Percentiles rank a stretch among this genome's conserved stretches.
phyloP scores from a whole-genome alignment of 2,888 invertebrate species.

The Cistogaster globosa region DNA sequence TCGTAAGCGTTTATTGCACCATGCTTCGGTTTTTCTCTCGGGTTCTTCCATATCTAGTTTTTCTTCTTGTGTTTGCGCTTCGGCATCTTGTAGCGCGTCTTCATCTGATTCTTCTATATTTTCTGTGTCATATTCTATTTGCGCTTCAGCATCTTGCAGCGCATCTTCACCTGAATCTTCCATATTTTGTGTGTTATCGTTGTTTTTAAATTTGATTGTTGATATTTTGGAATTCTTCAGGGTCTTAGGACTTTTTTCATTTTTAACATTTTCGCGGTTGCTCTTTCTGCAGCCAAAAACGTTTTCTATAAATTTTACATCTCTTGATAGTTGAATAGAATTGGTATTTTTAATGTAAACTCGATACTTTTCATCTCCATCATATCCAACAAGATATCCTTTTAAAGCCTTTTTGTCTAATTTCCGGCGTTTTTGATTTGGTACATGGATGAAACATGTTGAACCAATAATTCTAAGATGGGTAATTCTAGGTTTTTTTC shows the following conservation, averaged over 20 bases:
- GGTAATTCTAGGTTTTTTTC: constrained; percentile 38
- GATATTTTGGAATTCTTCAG: neutral
- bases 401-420: too few species aligned
- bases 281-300: neutral
- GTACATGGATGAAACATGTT: too few species aligned
- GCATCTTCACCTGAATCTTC: too few species aligned
- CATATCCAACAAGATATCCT: constrained; percentile 14
- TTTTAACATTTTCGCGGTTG: neutral
- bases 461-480: constrained; percentile 56
- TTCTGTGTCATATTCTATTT: too few species aligned
- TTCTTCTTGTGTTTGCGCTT: neutral
- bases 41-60: neutral
- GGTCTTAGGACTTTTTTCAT: neutral
- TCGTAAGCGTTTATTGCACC: neutral
- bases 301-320: constrained; percentile 21
- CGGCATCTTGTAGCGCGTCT: constrained; percentile 7
- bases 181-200: neutral
- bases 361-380: constrained; percentile 10
- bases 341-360: neutral
- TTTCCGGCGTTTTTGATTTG: too few species aligned
- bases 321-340: neutral
- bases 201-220: neutral
- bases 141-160: too few species aligned
- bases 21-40: neutral
- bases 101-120: too few species aligned